phyloP scores from a whole-genome alignment of 2,888 invertebrate species.

The Drosophila ochracea region DNA sequence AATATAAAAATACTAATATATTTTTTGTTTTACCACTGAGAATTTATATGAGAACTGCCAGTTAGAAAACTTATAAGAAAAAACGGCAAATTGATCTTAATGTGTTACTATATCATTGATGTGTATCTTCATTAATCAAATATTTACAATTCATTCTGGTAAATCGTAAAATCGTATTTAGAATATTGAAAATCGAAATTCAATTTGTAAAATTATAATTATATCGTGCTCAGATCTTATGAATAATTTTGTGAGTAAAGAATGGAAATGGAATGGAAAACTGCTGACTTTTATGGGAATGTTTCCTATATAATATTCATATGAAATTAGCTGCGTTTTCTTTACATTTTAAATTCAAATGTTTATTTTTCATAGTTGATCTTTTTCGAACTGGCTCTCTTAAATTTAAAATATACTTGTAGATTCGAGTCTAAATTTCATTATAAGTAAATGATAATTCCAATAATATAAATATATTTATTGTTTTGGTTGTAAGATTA shows the following conservation, averaged over 20 bases:
- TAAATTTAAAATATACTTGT: too few relatives aligned
- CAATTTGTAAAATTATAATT: background rate
- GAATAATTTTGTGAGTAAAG: too few relatives aligned
- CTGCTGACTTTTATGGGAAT: background rate
- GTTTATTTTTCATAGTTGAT: background rate
- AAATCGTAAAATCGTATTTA: background rate
- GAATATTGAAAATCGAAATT: background rate
- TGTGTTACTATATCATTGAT: too few relatives aligned
- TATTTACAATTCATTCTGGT: background rate
- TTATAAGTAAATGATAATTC: too few relatives aligned
- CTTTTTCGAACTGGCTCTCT: background rate
- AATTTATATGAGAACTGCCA: background rate
- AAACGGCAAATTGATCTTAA: rapidly evolving
- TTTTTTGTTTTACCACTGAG: too few relatives aligned
- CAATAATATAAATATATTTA: background rate
- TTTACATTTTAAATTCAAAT: background rate
- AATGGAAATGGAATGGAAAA: too few relatives aligned
- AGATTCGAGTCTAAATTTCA: background rate
- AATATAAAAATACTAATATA: background rate
- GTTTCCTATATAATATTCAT: background rate
- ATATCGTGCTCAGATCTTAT: too few relatives aligned
- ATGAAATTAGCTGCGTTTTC: background rate
- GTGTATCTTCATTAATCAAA: rapidly evolving
- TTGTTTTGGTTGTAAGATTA: background rate
- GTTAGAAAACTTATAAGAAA: background rate